Evolutionary conservation across 2,888 invertebrate genomes (phyloP), one percentile per base, ranked within the genome.

Genomic region (Barypeithes pellucidus): DNA sequence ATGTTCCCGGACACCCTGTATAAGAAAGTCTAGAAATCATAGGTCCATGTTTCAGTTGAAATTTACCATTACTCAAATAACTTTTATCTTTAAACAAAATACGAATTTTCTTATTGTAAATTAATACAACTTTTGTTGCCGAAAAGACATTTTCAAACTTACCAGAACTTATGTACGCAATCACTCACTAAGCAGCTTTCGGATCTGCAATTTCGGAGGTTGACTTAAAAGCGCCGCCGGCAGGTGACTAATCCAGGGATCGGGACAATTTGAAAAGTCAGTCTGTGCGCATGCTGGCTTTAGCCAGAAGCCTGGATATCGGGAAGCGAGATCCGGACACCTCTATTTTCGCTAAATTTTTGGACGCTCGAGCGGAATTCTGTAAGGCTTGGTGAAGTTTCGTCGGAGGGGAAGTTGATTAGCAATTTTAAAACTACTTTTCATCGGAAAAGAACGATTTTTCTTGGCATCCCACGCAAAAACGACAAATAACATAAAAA

Each of bases 231-330:
- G 60, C 57, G 59, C 73, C 63, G 73, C 59, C 73, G 73, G 62
- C 73, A 73, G 33, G 70, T 73, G 73, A 73, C 73, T 73, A 73
- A 73, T 61, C 70, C 57, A 18, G 47, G 39, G 65, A 73, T 24
- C 68, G 61, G 39, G 18, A 20, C 9, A 33, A 54, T 70, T 52
- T 36, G 60, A 36, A 66, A 60, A 73, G 39, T 29, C 14, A 39
- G 29, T 33, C 43, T 50, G 22, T 60, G 71, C 71, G 71, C 71
- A 71, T 66, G 65, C 29, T 70, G 20, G 22, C 57, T 33, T 39
- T 60, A 67, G 67, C 62, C 57, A 41, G 72, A 54, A 66, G 65
- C 60, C 52, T 71, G 47, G 70, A 66, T 71, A 71, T 50, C 66
- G 66, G 70, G 70, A 70, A 70, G 33, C 57, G 43, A 57, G 57